Evolutionary conservation across 2,113 vertebrate species (phyloP), one percentile per base, ranked within the genome.

Genomic region (Patagioenas fasciata): DNA sequence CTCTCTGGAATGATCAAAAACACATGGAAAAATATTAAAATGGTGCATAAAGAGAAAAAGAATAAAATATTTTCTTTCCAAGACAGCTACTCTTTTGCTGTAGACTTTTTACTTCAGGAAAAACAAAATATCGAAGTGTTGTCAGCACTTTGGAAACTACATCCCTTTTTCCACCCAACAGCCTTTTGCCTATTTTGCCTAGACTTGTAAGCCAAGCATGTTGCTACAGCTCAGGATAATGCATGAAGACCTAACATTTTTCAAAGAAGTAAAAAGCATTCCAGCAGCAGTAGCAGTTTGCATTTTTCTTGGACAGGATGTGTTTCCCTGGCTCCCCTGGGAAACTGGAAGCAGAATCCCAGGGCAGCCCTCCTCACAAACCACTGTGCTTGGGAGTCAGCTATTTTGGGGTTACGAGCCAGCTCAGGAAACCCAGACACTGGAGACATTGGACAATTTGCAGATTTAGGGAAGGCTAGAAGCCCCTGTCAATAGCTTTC

Each of bases 1-100:
- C 0, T 13, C 38, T 88, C 31, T 86, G 34, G 93, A 47, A 93
- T 80, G 65, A 96, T 92, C 80, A 94, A 80, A 94, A 96, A 92
- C 93, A 95, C 65, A 36, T 96, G 92, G 85, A 56, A 93, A 95
- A 96, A 94, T 79, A 94, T 31, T 88, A 17, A 91, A 95, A 94
- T 73, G 13, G 23, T 89, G 58, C 58, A 75, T 77, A 71, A 78
- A 88, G 36, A 80, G 16, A 80, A 88, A n/a, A 66, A 64, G 32
- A 79, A 61, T n/a, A 8, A 80, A 91, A 56, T 54, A 38, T 73
- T 91, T 91, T 94, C 51, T 91, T 88, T 94, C 77, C 72, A 73
- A 62, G 64, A 64, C 29, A 79, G 80, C 58, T 75, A 74, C 51
- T 86, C 28, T 86, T 92, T 62, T 90, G 74, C 82, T 81, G 53